phyloP scores from a whole-genome alignment of 2,888 invertebrate species.

The Pyrgus malvae region DNA sequence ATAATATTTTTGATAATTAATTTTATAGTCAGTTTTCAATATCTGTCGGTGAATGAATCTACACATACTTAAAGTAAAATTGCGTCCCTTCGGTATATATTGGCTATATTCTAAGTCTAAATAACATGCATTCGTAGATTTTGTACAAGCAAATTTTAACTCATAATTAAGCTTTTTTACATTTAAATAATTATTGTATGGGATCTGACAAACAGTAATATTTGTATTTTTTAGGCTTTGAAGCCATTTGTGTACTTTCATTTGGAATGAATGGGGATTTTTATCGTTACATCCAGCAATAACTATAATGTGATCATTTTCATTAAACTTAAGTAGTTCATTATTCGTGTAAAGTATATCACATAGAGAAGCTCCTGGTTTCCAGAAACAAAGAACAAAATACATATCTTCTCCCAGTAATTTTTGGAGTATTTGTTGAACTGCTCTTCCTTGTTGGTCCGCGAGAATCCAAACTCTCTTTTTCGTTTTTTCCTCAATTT shows the following conservation, averaged over 20 bases:
- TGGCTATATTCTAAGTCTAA: not conserved
- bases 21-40: not conserved
- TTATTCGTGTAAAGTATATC: not conserved
- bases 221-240: not conserved
- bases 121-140: not conserved
- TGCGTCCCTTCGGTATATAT: not conserved
- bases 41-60: not conserved
- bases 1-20: not conserved
- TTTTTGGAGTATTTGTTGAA: not conserved
- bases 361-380: not conserved
- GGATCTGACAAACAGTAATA: constrained; percentile 6
- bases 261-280: not conserved
- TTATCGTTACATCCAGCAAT: not conserved
- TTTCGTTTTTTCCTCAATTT: not conserved
- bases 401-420: not conserved
- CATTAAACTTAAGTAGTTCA: not conserved
- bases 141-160: constrained; percentile 5
- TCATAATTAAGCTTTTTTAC: constrained; percentile 3
- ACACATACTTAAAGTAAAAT: not conserved
- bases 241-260: not conserved
- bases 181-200: constrained; percentile 4
- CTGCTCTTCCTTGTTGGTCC: not conserved
- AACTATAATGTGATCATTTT: not conserved
- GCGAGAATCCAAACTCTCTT: not conserved
- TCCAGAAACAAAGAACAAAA: not conserved